phyloP scores from a whole-genome alignment of 2,888 invertebrate genomes.

The Colostygia pectinataria region DNA sequence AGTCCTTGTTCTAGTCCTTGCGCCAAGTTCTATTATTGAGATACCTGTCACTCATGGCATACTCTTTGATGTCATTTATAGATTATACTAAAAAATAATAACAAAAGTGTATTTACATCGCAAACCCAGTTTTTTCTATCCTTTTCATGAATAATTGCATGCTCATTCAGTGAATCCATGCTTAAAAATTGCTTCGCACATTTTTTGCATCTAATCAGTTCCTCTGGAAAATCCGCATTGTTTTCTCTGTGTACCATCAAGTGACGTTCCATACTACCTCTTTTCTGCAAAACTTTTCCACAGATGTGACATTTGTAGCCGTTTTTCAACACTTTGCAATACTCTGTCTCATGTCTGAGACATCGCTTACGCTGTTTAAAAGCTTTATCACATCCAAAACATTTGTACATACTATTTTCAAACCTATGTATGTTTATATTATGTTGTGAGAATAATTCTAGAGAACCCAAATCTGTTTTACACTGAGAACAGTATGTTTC shows the following conservation, averaged over 20 bases:
- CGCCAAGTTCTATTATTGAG: too few species aligned
- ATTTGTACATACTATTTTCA: constrained; percentile 51
- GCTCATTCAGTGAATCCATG: constrained; percentile 50
- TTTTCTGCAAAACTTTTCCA: constrained; percentile 53
- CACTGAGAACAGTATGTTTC: constrained; percentile 63
- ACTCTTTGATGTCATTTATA: too few species aligned
- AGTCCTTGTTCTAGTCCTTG: too few species aligned
- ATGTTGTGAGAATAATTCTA: constrained; percentile 47
- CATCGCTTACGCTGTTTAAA: constrained; percentile 57
- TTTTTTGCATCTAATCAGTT: constrained; percentile 62
- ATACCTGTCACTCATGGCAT: too few species aligned
- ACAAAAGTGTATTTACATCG: constrained; percentile 66
- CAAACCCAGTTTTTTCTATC: constrained; percentile 64
- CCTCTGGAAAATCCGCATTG: constrained; percentile 48
- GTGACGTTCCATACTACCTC: constrained; percentile 60
- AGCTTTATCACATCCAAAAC: constrained; percentile 68
- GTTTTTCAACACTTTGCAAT: constrained; percentile 64
- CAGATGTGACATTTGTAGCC: constrained; percentile 67
- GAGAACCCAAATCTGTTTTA: constrained; percentile 48
- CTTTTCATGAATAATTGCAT: constrained; percentile 46
- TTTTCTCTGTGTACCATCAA: constrained; percentile 60
- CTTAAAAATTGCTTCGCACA: constrained; percentile 57
- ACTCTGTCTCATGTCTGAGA: constrained; percentile 57
- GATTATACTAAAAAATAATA: too few species aligned
- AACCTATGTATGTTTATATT: constrained; percentile 59